Evolutionary conservation across 2,797 vertebrate genomes (phyloP), one percentile per base, ranked within the genome.

Genomic region (Sebastes kiyomatsui): DNA sequence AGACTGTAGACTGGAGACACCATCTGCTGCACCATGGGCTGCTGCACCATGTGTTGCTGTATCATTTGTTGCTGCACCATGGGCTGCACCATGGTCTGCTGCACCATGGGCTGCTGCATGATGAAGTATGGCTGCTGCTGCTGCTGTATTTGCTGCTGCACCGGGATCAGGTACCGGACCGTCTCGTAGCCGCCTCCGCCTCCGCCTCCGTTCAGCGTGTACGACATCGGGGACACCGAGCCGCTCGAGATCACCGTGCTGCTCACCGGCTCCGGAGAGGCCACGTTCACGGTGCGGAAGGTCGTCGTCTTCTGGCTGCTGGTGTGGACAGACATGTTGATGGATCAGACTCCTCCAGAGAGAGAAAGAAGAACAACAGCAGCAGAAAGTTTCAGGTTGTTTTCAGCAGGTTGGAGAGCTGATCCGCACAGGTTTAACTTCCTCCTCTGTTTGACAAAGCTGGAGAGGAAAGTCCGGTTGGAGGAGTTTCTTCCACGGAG

Each of bases 141-240:
- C 55, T 7, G 4, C 68, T 87, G 90, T 28, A 93, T 90, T 16
- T 16, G 14, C 28, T 80, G 91, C 81, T 95, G 94, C 27, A 94
- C 6, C 23, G 95, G 96, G 0, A 96, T 88, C 93, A 96, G 93
- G 94, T 96, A 96, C 7, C 94, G 93, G 9, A 96, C 28, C 30
- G 93, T 84, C 65, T 88, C 90, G 23, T 91, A 93, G 2, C 77
- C 77, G 25, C 91, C 33, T 35, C 35, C 35, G 28, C 27, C 27
- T 28, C 27, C 92, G 35, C 33, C 33, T 35, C 33, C 92, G 82
- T 93, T 92, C 25, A 90, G 1, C 9, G 79, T 9, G 74, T 86
- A 88, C 5, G 77, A 83, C 67, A 91, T 0, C 58, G 82, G 75
- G 2, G 91, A 84, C 66, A 74, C 38, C 0, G 80, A 3, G 2